Conservation (phyloP, 2,888 invertebrate genomes). For the Cheilosia variabilis region DNA sequence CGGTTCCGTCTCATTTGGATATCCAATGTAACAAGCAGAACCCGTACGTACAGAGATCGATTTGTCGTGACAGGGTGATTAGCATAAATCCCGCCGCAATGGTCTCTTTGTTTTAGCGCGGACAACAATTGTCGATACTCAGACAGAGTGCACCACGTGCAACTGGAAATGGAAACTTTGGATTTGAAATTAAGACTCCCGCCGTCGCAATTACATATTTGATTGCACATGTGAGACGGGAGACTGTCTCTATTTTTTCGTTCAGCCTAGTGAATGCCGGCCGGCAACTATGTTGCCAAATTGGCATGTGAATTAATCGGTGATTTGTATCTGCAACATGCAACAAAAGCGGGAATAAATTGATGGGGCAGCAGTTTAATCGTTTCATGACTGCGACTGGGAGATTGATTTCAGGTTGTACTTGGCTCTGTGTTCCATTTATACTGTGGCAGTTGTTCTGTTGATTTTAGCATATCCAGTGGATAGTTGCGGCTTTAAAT, state of each 20-base stretch:
- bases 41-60: constrained; percentile 19
- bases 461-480: neutral
- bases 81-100: constrained; percentile 41
- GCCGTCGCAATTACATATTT: constrained; percentile 41
- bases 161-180: constrained; percentile 6
- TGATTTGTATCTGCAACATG: constrained; percentile 40
- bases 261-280: neutral
- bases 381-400: constrained; percentile 52
- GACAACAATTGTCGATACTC: constrained; percentile 29
- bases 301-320: constrained; percentile 53
- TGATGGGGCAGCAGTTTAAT: constrained; percentile 50
- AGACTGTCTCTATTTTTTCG: neutral
- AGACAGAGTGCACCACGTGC: no score
- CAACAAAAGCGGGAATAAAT: constrained; percentile 27
- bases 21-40: constrained; percentile 27
- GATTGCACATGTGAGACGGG: constrained; percentile 47
- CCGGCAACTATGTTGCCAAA: constrained; percentile 60
- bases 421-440: constrained; percentile 20
- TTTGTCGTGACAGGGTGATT: constrained; percentile 56
- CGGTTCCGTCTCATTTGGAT: constrained; percentile 24
- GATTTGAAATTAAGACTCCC: constrained; percentile 41
- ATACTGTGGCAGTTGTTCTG: neutral
- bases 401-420: constrained; percentile 53
- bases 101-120: constrained; percentile 6
- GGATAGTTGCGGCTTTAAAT: constrained; percentile 4